Base-by-base conservation (phyloP, 2,888 invertebrate species). In the Mycalesis mineus region DNA sequence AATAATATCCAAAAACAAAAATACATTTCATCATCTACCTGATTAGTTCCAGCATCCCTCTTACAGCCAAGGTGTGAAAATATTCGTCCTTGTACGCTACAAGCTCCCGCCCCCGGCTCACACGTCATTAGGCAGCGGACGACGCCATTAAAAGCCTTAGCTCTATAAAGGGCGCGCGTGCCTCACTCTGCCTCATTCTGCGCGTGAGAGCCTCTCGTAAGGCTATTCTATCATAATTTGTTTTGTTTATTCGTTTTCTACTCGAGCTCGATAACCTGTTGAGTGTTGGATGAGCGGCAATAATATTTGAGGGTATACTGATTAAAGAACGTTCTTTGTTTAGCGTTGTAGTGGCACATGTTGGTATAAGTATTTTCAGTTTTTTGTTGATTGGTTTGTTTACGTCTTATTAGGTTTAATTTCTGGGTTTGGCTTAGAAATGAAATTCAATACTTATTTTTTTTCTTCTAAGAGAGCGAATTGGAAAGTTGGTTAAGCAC, bases 91-190 rank as follows among this genome's bases (percentile, higher is more conserved):
- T 22, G 22, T 8, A 39, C 14, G 36, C 48, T 22, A 28, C 14
- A 28, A 41, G n/a, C 22, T n/a, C 33, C 11, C 29, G 14, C n/a
- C 17, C 47, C 45, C 14, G 7, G 55, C 49, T 55, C 55, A 42
- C 55, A 49, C 42, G 55, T 55, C 55, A 55, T 55, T 55, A 55
- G 55, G 42, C 55, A 28, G 17, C 15, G 40, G 40, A 33, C 40
- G 31, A 28, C 42, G 48, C 55, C 55, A 36, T 55, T 55, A 55
- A 48, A 49, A 49, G 42, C 49, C 55, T 55, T 55, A 49, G 55
- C 55, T 42, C 55, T 49, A 55, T 49, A 55, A 49, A 55, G 47
- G 15, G 41, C 41, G 49, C 49, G 13, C 49, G 49, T 55, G 49
- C 28, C 48, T 31, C 33, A 33, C 41, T 15, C 41, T 22, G 14